A percentile compares a stretch with the other conserved stretches of the same genome.
phyloP scores from a whole-genome alignment of 2,113 vertebrate species.

The Bufo bufo region DNA sequence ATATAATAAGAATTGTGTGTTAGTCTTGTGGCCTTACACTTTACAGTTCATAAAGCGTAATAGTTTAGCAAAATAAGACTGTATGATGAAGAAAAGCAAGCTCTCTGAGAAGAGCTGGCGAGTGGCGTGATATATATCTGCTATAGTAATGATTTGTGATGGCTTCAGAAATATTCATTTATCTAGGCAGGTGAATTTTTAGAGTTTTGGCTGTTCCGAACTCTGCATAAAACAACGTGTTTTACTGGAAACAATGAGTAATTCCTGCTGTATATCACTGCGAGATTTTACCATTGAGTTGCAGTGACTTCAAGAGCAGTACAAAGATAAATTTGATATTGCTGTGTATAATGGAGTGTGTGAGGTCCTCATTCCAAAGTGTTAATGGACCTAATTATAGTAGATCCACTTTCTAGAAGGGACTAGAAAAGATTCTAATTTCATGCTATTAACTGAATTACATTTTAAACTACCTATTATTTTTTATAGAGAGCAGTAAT shows the following conservation, averaged over 20 bases:
- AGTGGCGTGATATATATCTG: background rate
- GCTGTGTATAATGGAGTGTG: background rate
- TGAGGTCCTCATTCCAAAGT: background rate
- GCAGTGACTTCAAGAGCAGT: background rate
- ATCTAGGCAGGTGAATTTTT: constrained; percentile 8
- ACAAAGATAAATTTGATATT: background rate
- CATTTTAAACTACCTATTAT: background rate
- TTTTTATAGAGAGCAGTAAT: background rate
- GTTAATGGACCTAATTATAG: background rate
- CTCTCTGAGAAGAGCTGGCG: background rate
- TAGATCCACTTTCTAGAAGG: background rate
- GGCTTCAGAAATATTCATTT: constrained; percentile 4
- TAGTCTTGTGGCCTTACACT: background rate
- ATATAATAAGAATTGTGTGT: background rate
- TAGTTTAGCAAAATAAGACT: background rate
- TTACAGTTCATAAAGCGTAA: background rate
- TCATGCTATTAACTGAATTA: background rate
- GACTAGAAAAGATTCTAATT: background rate
- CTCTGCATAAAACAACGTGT: background rate
- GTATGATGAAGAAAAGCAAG: constrained; percentile 3
- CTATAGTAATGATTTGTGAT: constrained; percentile 18
- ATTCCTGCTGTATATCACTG: background rate
- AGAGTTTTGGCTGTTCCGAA: background rate
- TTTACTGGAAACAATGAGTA: background rate
- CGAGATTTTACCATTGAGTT: background rate